Base-by-base conservation (phyloP, 2,113 vertebrate genomes). In the Alligator sinensis region DNA sequence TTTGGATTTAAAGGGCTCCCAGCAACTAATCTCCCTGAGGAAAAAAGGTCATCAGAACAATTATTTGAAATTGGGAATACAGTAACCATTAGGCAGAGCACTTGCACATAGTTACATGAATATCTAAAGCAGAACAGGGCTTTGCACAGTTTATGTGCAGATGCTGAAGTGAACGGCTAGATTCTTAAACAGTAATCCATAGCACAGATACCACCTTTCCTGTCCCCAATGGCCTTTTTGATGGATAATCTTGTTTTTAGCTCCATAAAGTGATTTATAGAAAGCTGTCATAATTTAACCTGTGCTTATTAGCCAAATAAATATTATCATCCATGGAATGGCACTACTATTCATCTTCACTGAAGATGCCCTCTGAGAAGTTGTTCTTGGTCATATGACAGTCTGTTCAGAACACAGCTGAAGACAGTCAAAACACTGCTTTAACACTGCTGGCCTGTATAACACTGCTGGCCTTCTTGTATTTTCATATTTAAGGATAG, bases 21-120 rank as follows among this genome's bases (percentile, higher is more conserved):
- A 78, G 85, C 17, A 84, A 72, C 17, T 19, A 34, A 85, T 94
- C 90, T 92, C 63, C 84, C 34, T 58, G 10, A 78, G 54, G 28
- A 6, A 17, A 28, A 38, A 88, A 86, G 91, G 17, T 1, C 8
- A 91, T 89, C 78, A 38, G 11, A 55, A 6, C 60, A 86, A 93
- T 78, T 68, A 92, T 89, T 89, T 81, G 92, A 74, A 30, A 77
- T 91, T 66, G 81, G 25, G 93, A 96, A 92, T 74, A 68, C 11
- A 86, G 22, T 82, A 93, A 79, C 59, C 82, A 64, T 4, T 28
- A 87, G 24, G 9, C 47, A 94, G 86, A 94, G 66, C 55, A 25
- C 27, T 78, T 95, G 66, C 91, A 94, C 88, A 55, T 28, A 91
- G 78, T 89, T 94, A 80, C 77, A 68, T 47, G 64, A 85, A 75